Evolutionary conservation across 2,797 vertebrate species (phyloP).

Genomic region (Otolemur crassicaudatus): DNA sequence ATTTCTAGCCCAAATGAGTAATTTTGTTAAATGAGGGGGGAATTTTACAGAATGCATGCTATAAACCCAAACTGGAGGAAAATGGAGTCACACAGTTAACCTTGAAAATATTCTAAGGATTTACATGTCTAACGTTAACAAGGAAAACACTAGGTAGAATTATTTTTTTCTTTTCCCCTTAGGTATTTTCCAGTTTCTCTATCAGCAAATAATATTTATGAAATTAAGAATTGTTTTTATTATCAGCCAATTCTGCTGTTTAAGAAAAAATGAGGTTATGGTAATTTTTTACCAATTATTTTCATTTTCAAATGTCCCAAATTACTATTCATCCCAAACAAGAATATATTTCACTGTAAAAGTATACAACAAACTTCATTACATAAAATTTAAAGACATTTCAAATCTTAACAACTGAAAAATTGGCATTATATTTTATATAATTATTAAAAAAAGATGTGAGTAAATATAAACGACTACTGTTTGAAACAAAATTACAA

Average conservation of each 20-base stretch:
- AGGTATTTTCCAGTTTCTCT: constrained; percentile 15
- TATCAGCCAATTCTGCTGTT: not conserved
- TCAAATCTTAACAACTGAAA: constrained; percentile 27
- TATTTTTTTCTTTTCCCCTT: not conserved
- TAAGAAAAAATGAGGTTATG: not conserved
- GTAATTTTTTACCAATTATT: not conserved
- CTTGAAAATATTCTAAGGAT: not conserved
- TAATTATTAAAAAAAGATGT: constrained; percentile 45
- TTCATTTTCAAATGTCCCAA: constrained; percentile 41
- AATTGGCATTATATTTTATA: not conserved
- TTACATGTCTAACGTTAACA: not conserved
- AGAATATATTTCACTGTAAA: not conserved
- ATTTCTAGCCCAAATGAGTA: constrained; percentile 22
- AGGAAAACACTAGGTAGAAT: not conserved
- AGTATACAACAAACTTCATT: not conserved
- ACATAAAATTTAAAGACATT: constrained; percentile 1
- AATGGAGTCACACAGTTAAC: not conserved
- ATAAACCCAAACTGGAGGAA: not conserved
- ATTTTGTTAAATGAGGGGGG: not conserved
- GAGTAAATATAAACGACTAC: not conserved
- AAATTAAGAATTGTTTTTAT: constrained; percentile 7
- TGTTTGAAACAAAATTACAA: not conserved
- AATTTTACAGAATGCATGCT: not conserved
- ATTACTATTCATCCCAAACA: not conserved
- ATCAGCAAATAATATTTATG: not conserved